Conservation (phyloP, 1,140 invertebrate species). For the Drosophila kanapiae region DNA sequence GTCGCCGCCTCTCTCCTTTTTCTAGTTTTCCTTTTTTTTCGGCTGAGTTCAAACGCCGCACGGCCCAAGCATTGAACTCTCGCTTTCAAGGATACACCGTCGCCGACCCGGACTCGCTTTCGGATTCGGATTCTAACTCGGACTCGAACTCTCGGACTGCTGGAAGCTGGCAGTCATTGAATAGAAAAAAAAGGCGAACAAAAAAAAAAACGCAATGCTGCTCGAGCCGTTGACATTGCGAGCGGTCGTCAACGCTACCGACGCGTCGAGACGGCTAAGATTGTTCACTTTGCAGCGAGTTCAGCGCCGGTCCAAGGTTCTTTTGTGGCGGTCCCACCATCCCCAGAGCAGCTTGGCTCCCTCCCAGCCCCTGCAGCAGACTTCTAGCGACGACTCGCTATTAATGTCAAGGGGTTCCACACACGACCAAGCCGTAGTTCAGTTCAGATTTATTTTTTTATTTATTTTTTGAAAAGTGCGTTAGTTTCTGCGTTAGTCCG, state of each 20-base stretch:
- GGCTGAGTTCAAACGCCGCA: constrained; percentile 68
- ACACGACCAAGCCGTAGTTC: constrained; percentile 57
- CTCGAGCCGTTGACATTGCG: constrained; percentile 76
- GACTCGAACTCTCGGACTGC: constrained; percentile 36
- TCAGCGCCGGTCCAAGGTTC: constrained; percentile 74
- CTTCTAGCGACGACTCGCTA: constrained; percentile 56
- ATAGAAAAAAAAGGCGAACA: background rate
- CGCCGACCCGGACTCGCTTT: background rate
- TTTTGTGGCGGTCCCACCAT: constrained; percentile 58
- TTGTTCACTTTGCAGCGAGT: constrained; percentile 73
- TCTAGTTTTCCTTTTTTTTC: constrained; percentile 37
- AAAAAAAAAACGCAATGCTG: constrained; percentile 7
- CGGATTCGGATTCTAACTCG: constrained; percentile 25
- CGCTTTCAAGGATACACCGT: constrained; percentile 74
- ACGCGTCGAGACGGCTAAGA: constrained; percentile 52
- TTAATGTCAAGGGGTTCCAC: constrained; percentile 83
- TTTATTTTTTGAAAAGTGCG: constrained; percentile 71
- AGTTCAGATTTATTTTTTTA: constrained; percentile 14
- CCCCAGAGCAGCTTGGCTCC: constrained; percentile 2
- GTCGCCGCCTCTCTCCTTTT: constrained; percentile 28
- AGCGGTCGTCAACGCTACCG: constrained; percentile 69
- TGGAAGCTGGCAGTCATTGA: constrained; percentile 45
- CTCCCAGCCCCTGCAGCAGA: constrained; percentile 25
- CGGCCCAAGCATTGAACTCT: constrained; percentile 77
- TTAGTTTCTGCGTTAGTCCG: constrained; percentile 75